Evolutionary conservation across 1,140 invertebrate species (phyloP), one percentile per base, ranked within the genome.

Genomic region (Dendrolimus punctatus): DNA sequence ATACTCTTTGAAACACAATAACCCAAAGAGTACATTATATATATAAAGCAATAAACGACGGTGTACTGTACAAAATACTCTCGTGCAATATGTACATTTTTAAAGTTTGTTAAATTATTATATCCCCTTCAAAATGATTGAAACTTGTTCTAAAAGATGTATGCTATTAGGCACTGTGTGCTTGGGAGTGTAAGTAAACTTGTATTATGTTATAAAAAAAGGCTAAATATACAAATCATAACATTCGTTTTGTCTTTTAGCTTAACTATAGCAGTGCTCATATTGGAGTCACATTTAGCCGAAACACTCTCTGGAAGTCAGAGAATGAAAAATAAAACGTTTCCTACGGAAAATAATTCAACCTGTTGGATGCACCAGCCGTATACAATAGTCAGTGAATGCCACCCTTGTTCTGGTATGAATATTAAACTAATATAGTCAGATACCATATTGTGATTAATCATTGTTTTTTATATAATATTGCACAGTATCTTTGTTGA

Each of bases 241-340:
- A 48, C 6, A 38, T 6, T 44, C 39, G 38, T 44, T 52, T 49
- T 46, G 40, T 43, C n/a, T 61, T 54, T 36, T 68, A 94, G 93
- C 51, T 89, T 95, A 60, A 95, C 94, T 44, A 87, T 95, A 62
- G 74, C 95, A 38, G 91, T 95, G 47, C 81, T 95, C 37, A 92
- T 95, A 66, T 87, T 95, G 45, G 94, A 95, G 80, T 95, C 93
- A 38, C 90, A 93, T 50, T 91, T 92, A 87, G 92, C 91, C 6
- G 83, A 87, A 51, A 83, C 79, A 50, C 69, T 87, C 44, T 88
- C 78, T 41, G 66, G 84, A 5, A 88, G 73, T 51, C 88, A 74
- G 46, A 86, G 84, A 59, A 79, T 87, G 66, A 86, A 72, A 70
- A 88, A 82, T 55, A 90, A 89, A 71, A 89, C 89, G 43, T 90